Evolutionary conservation across 2,888 invertebrate genomes (phyloP), one percentile per base, ranked within the genome.

Genomic region (Mimumesa dahlbomi): DNA sequence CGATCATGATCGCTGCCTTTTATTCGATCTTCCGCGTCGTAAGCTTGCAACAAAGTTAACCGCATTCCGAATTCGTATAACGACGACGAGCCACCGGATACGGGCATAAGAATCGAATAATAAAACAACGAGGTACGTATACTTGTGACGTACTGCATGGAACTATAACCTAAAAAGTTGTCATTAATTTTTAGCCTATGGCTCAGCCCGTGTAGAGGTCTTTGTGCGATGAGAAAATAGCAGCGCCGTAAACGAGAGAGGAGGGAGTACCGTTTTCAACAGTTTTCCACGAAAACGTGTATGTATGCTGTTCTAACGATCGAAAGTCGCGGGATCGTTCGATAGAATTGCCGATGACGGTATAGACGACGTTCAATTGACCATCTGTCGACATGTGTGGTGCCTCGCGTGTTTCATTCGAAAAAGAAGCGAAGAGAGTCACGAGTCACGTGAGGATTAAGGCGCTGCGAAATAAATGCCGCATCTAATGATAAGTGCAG

Each of bases 351-450:
- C 49, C 61, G 48, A 70, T 61, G 65, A 66, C 54, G 64, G 40
- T 53, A 76, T 75, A n/a, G n/a, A 71, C 62, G 73, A 64, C 58
- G 68, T 71, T 72, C 72, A 70, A 83, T 83, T 78, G 75, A 48
- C 82, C 83, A 86, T 84, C 82, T 84, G 83, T 82, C 84, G 82
- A 83, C 84, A 79, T 79, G 80, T 79, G 77, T 56, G 49, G 56
- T 38, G 72, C 25, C 58, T 84, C 79, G 84, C 85, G 84, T 83
- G 85, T 74, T 69, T 65, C 64, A 61, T 73, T 54, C 45, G 56
- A 48, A 49, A 64, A 52, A 63, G 48, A 74, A 48, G 62, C 38
- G 43, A 49, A 29, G 49, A 65, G 45, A 38, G 22, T 22, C 45
- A 22, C 45, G 45, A 54, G 49, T 54, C 65, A 62, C 53, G 62